phyloP scores from a whole-genome alignment of 2,113 vertebrate species.

The Panurus biarmicus region DNA sequence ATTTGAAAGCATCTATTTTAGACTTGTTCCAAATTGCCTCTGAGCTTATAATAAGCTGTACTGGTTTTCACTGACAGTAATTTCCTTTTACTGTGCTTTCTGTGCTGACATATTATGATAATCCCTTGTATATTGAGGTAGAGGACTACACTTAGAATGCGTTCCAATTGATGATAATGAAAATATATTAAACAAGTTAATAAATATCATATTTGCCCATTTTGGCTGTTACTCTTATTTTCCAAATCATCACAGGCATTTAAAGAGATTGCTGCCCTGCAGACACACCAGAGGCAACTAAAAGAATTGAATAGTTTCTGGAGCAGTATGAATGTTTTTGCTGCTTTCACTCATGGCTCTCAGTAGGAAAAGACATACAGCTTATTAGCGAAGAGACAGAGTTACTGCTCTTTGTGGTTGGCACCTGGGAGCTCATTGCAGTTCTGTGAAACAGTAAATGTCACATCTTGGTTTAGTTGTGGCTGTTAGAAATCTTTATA shows the following conservation, averaged over 20 bases:
- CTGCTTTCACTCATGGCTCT: not conserved
- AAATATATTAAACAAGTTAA: not conserved
- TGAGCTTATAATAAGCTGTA: constrained; percentile 27
- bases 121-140: not conserved
- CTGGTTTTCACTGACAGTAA: not conserved
- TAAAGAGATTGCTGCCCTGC: not conserved
- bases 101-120: not conserved
- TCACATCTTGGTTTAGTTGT: constrained; percentile 43
- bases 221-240: not conserved
- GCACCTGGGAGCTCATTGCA: not conserved
- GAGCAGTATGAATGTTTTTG: not conserved
- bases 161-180: not conserved
- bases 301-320: not conserved
- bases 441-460: constrained; percentile 35
- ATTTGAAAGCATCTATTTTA: constrained; percentile 35
- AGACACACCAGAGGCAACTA: not conserved
- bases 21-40: constrained; percentile 2
- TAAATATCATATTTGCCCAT: not conserved
- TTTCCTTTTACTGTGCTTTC: not conserved
- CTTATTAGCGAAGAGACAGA: constrained; percentile 5
- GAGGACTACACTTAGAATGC: not conserved
- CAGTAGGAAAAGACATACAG: not conserved
- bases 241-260: not conserved
- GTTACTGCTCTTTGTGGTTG: not conserved
- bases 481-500: constrained; percentile 30